Conservation (phyloP, 92 coral and sea anemone genomes). For the Palythoa caribaeorum region DNA sequence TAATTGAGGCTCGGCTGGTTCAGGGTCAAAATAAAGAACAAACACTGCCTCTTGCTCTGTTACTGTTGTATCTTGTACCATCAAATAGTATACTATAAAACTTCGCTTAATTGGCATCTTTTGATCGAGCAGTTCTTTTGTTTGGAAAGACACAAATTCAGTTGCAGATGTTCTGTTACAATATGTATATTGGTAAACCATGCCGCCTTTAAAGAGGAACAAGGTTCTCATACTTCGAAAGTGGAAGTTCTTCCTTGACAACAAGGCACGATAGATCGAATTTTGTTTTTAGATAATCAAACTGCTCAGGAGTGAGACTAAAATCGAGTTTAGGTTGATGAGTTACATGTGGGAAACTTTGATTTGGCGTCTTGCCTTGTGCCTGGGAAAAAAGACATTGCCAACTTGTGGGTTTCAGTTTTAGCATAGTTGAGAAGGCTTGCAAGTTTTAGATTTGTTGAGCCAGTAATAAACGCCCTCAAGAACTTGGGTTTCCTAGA, state of each 20-base stretch:
- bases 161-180: slow-evolving; percentile 63
- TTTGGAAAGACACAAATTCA: slow-evolving; percentile 59
- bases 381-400: slow-evolving; percentile 20
- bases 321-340: slow-evolving; percentile 55
- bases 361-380: slow-evolving; percentile 15
- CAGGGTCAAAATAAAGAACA: slow-evolving; percentile 62
- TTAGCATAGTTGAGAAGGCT: slow-evolving; percentile 58
- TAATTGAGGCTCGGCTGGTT: no score
- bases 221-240: neutral
- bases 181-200: slow-evolving; percentile 45
- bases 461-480: slow-evolving; percentile 59
- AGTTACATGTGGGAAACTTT: slow-evolving; percentile 20
- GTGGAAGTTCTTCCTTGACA: neutral
- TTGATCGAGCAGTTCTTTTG: slow-evolving; percentile 53
- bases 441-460: slow-evolving; percentile 56
- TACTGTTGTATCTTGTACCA: slow-evolving; percentile 58
- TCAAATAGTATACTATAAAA: slow-evolving; percentile 65
- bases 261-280: slow-evolving; percentile 13
- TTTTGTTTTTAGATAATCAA: no score
- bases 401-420: slow-evolving; percentile 53
- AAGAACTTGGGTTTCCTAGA: slow-evolving; percentile 52
- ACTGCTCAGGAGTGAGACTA: slow-evolving; percentile 45
- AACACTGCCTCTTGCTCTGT: slow-evolving; percentile 62
- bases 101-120: slow-evolving; percentile 57
- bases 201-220: slow-evolving; percentile 58